phyloP scores from a whole-genome alignment of 2,113 vertebrate genomes.

The Calyptomena viridis region DNA sequence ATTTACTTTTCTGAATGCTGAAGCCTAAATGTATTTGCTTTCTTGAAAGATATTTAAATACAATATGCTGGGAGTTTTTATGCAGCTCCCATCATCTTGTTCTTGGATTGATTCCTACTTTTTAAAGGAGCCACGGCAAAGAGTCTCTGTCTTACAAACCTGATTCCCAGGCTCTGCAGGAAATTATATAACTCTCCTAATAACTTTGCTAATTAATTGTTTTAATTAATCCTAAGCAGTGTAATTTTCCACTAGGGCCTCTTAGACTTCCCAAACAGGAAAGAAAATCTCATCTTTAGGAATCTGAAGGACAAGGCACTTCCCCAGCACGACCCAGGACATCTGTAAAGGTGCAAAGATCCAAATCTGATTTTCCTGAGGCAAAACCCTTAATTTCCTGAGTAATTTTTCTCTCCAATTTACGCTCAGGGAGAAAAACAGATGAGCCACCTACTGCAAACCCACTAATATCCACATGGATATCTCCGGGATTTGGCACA shows the following conservation, averaged over 20 bases:
- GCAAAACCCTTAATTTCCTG: background rate
- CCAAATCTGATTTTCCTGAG: background rate
- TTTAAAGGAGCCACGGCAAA: background rate
- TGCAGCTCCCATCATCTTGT: background rate
- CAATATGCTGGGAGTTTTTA: background rate
- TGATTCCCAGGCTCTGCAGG: background rate
- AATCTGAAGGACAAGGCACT: background rate
- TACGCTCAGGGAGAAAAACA: background rate
- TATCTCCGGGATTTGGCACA: background rate
- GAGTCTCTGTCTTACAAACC: background rate
- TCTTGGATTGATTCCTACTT: background rate
- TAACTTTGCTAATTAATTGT: background rate
- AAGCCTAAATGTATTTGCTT: background rate
- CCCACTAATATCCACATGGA: background rate
- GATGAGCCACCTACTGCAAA: background rate
- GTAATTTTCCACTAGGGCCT: background rate
- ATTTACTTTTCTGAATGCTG: background rate
- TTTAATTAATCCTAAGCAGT: background rate
- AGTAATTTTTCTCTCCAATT: background rate
- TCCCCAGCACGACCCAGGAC: background rate
- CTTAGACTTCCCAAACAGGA: background rate
- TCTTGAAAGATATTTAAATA: background rate
- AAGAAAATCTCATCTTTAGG: background rate
- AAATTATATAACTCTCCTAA: background rate
- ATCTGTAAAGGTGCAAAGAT: background rate